Conservation (phyloP, 2,888 invertebrate genomes). For the Caenorhabditis sp. region DNA sequence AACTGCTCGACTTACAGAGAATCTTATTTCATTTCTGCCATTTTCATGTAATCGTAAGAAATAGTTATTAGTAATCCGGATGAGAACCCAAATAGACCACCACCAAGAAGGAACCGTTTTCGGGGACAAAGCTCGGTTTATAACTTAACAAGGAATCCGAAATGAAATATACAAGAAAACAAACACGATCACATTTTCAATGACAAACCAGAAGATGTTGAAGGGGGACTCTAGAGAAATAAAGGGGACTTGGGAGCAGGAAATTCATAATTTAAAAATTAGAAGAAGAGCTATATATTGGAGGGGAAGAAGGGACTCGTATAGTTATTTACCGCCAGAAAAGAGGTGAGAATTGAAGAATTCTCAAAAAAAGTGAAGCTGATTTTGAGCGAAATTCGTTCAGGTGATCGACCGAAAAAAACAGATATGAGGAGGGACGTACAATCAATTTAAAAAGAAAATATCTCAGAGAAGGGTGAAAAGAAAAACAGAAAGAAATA, state of each 20-base stretch:
- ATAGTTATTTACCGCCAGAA: conserved; percentile 7
- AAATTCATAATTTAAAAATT: conserved; percentile 1
- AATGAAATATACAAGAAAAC: conserved; percentile 24
- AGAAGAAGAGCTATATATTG: conserved; percentile 4
- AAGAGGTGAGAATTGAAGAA: neutral
- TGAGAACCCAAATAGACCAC: conserved; percentile 1
- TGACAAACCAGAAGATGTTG: neutral
- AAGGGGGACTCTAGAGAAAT: conserved; percentile 5
- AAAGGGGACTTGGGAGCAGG: neutral
- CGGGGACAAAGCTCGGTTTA: conserved; percentile 2
- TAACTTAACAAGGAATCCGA: conserved; percentile 18
- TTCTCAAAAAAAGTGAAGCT: conserved; percentile 7
- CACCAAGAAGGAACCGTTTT: neutral
- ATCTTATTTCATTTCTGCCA: neutral
- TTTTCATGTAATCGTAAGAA: neutral
- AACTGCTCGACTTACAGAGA: neutral
- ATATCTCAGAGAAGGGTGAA: conserved; percentile 23
- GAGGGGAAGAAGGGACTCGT: conserved; percentile 2
- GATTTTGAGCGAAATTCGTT: neutral
- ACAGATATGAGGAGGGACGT: neutral
- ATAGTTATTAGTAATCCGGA: neutral
- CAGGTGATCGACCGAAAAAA: conserved; percentile 1
- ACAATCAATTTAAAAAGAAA: neutral
- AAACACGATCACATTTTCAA: conserved; percentile 27
- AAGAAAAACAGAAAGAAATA: conserved; percentile 10